Evolutionary conservation across 1,140 invertebrate genomes (phyloP), one percentile per base, ranked within the genome.

Genomic region (Plodia interpunctella): DNA sequence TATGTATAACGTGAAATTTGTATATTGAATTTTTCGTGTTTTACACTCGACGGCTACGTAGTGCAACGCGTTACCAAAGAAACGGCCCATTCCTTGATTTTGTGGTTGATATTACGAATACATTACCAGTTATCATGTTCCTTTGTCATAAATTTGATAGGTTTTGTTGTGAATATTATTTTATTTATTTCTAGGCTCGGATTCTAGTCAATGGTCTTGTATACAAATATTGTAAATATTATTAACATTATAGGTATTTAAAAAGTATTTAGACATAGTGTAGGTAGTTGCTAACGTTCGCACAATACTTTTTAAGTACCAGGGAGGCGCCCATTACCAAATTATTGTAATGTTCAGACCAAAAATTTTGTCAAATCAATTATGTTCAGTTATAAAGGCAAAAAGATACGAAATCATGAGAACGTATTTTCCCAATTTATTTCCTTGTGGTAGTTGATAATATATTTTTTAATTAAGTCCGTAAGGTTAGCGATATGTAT

Each of bases 131-230:
- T 65, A 70, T 70, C 74, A 74, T 76, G 80, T 85, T 80, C 78
- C 83, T 80, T 75, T 74, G 74, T 62, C 73, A 55, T 80, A 76
- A 70, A 76, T 68, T 75, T 70, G 63, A 68, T 74, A 80, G 73
- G 68, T 73, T 75, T 64, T 73, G 66, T 76, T 78, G 19, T 53
- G 21, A 20, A 20, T 53, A 72, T n/a, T n/a, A n/a, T 76, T 68
- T 72, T 66, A 72, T 69, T 69, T 72, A 74, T 79, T 78, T 81
- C 74, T 71, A 81, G 78, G 81, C 78, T 78, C 74, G 76, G 68
- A 81, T 80, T 88, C 85, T 88, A 88, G 85, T 88, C 85, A 88
- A 78, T 80, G 76, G 76, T 80, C 78, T 80, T 85, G 75, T 79
- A 81, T 77, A 80, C 75, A 78, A 76, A 74, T 80, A 78, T 69